A percentile compares a stretch with the other conserved stretches of the same genome.
Conservation (phyloP, 2,113 vertebrate genomes). For the Cheirogaleus medius region DNA sequence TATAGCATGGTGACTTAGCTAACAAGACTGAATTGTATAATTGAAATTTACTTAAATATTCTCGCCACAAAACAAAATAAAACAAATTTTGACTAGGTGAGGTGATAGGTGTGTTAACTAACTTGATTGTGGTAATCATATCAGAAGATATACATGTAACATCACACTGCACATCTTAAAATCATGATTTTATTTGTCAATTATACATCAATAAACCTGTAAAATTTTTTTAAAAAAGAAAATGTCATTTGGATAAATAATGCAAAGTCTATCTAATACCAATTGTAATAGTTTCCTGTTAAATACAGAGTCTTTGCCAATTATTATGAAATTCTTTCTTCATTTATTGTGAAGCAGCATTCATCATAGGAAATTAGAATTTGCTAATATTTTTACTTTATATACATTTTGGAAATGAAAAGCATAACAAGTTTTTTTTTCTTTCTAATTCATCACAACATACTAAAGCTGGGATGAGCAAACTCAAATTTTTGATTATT, state of each 20-base stretch:
- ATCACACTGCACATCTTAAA: neutral
- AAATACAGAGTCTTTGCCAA: neutral
- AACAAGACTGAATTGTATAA: neutral
- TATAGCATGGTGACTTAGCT: neutral
- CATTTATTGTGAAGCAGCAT: neutral
- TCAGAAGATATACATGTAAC: neutral
- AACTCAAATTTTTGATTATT: neutral
- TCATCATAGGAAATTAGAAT: neutral
- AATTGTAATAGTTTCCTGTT: neutral
- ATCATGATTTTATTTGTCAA: neutral
- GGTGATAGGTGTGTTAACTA: neutral
- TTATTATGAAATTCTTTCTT: neutral
- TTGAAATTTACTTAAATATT: neutral
- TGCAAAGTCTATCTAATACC: neutral
- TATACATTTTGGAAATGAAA: neutral
- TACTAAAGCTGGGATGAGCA: neutral
- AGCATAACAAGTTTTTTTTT: neutral
- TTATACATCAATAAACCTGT: neutral
- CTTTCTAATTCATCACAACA: neutral
- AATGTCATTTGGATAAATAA: neutral
- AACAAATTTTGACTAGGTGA: neutral
- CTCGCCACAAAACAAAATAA: neutral
- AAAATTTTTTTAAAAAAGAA: neutral
- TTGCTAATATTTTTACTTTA: neutral
- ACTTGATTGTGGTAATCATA: too few species aligned